A percentile compares a stretch with the other conserved stretches of the same genome.
Evolutionary conservation across 2,888 invertebrate genomes (phyloP).

Genomic region (Cistogaster globosa): DNA sequence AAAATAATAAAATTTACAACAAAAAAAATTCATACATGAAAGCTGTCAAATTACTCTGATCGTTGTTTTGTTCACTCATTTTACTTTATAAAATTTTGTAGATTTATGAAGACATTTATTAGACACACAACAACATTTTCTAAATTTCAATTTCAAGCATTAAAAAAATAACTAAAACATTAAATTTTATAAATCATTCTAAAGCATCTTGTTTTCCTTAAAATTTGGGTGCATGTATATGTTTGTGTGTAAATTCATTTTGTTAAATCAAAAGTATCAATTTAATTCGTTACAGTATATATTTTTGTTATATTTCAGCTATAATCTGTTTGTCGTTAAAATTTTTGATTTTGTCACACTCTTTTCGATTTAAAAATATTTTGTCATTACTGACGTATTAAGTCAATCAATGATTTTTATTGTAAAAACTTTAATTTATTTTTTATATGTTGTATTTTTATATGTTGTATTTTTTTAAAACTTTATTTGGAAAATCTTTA

Average conservation of each 20-base stretch:
- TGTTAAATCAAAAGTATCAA: neutral
- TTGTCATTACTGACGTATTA: neutral
- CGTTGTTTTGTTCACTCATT: neutral
- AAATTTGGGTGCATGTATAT: neutral
- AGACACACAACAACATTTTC: constrained; percentile 76
- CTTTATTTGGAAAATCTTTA: neutral
- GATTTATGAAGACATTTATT: constrained; percentile 81
- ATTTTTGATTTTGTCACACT: neutral
- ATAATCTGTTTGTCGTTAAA: neutral
- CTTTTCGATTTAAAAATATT: constrained; percentile 16
- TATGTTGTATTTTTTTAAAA: constrained; percentile 8
- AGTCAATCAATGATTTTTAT: neutral
- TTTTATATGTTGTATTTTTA: neutral
- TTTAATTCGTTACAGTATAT: neutral
- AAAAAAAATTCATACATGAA: neutral
- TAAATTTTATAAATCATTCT: constrained; percentile 10
- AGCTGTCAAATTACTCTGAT: neutral
- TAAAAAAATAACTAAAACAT: neutral
- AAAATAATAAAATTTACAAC: constrained; percentile 6
- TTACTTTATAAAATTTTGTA: constrained; percentile 22
- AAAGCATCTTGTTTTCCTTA: neutral
- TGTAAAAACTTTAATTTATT: neutral
- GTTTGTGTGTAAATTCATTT: neutral
- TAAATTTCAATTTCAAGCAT: constrained; percentile 47
- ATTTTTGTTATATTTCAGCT: neutral